Conservation (phyloP, 2,113 vertebrate genomes). For the Reinhardtius hippoglossoides region DNA sequence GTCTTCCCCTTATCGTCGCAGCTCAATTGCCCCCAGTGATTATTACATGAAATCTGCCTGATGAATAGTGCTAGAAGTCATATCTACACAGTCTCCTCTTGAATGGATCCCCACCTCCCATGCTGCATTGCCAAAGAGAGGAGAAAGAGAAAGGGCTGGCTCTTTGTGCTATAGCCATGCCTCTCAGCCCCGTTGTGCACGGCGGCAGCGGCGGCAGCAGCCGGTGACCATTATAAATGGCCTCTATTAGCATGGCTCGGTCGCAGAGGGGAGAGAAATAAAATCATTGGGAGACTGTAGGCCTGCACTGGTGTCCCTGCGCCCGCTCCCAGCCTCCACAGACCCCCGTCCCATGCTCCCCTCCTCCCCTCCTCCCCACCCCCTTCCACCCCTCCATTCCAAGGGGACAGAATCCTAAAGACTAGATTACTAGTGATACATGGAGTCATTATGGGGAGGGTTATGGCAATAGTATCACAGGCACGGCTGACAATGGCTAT, state of each 20-base stretch:
- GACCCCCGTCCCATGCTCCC: constrained; percentile 60
- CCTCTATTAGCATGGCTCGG: constrained; percentile 82
- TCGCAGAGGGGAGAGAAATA: constrained; percentile 79
- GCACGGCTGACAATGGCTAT: constrained; percentile 72
- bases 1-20: constrained; percentile 40
- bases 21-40: constrained; percentile 60
- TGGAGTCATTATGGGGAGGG: constrained; percentile 79
- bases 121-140: constrained; percentile 64
- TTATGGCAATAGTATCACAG: constrained; percentile 78
- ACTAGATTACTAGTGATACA: constrained; percentile 84
- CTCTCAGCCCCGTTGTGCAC: constrained; percentile 65
- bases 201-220: constrained; percentile 67
- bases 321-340: constrained; percentile 65
- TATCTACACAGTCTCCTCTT: constrained; percentile 50
- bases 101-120: constrained; percentile 62
- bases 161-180: constrained; percentile 62
- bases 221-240: constrained; percentile 82
- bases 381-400: constrained; percentile 62
- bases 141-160: constrained; percentile 52
- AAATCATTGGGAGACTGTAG: constrained; percentile 81
- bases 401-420: constrained; percentile 80
- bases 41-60: constrained; percentile 55
- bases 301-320: constrained; percentile 65
- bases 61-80: constrained; percentile 28
- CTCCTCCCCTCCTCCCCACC: constrained; percentile 52